Base-by-base conservation (phyloP, 2,797 vertebrate genomes). In the Neoniphon sammara region DNA sequence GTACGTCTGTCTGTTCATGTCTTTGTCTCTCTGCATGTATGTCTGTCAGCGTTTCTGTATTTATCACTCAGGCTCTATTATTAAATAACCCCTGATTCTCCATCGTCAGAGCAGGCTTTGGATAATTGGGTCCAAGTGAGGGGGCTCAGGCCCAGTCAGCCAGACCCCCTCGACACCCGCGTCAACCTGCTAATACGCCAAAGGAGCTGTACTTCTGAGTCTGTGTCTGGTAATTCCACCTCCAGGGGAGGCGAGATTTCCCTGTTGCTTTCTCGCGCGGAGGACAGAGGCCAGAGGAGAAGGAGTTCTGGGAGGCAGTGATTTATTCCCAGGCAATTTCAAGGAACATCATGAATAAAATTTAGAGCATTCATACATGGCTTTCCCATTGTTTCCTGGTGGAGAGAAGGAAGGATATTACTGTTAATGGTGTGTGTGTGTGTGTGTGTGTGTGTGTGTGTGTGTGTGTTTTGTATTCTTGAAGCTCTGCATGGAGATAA, bases 261-360 rank as follows among this genome's bases (percentile, higher is more conserved):
- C 77, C 21, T 0, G 54, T 66, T 66, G 62, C 65, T 57, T 39
- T 59, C 53, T 42, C 31, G 15, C 67, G 25, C 63, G 23, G 42
- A 34, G 68, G 71, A 61, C 52, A 66, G 57, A 64, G 84, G 80
- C 65, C 55, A 78, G 27, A 68, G 52, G 72, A 77, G 76, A 67
- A 71, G 46, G 74, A 67, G 73, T 82, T 61, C 74, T 65, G 65
- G 63, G 71, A 80, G 82, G 70, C 68, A 57, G 57, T 87, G 82
- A 93, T 91, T 91, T 89, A 91, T 92, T 91, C 75, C 60, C 64
- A 63, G 53, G 57, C 70, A 85, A 87, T 89, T 91, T 70, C 82
- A 85, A 59, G 0, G 80, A 88, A 77, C 36, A 49, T 85, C 83
- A 86, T 92, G 89, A 91, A 92, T 92, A 93, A 84, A 49, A 89